Evolutionary conservation across 1,140 invertebrate species (phyloP), one percentile per base, ranked within the genome.

Genomic region (Anadara kagoshimensis): DNA sequence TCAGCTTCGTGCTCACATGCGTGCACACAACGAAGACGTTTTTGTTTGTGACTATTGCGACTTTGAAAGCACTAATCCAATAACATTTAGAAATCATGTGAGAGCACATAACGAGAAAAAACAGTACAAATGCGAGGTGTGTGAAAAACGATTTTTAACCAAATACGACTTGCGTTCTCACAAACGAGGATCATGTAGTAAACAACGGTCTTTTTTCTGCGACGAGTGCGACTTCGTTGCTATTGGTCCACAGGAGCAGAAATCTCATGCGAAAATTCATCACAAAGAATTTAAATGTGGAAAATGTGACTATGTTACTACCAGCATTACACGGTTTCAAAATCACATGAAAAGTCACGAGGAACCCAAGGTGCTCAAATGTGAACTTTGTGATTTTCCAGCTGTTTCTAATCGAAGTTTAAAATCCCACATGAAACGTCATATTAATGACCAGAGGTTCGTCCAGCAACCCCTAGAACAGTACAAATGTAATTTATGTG

Each of bases 401-500:
- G 87, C 87, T 0, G 79, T 83, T 5, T 87, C 86, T 22, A 85
- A 75, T 26, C 76, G 87, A 56, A 89, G 87, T 69, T 76, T 89
- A 8, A 89, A 89, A 70, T 89, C 87, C 12, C 87, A 89, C 81
- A 87, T 89, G 86, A 88, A 88, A 69, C 79, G 87, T 18, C 87
- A 89, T 65, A 78, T 86, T 56, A 89, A 88, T 66, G 87, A 89
- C 75, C 86, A 88, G 63, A 75, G 86, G 1, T 87, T 86, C 67
- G 86, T 89, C n/a, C 83, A 86, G 59, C 87, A 89, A 77, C 87
- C 86, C 0, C 74, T 89, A 49, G 88, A 89, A 68, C 88, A 89
- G 75, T 89, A 89, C 73, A 88, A 87, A 68, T 89, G 88, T 80
- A 85, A 86, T 65, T 70, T 89, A n/a, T 89, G 88, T 78, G 86